Evolutionary conservation across 2,113 vertebrate species (phyloP).

Genomic region (Ciconia boyciana): DNA sequence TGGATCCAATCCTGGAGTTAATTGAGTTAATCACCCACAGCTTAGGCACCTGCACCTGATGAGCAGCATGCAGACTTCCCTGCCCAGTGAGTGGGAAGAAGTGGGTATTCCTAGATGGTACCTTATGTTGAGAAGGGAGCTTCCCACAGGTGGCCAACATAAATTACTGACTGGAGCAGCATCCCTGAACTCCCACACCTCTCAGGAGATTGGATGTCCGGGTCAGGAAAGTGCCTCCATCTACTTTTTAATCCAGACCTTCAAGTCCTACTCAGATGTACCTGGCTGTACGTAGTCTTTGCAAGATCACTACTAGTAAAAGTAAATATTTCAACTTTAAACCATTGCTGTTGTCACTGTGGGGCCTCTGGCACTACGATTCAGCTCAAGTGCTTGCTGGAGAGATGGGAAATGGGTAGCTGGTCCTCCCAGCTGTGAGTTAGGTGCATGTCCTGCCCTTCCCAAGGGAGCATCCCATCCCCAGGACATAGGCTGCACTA

Average conservation of each 20-base stretch:
- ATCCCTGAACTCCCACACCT: background rate
- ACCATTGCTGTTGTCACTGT: background rate
- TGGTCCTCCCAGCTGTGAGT: background rate
- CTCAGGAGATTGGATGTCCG: background rate
- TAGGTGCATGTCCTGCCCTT: background rate
- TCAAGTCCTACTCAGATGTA: background rate
- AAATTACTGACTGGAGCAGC: background rate
- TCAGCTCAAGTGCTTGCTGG: background rate
- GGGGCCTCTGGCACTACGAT: background rate
- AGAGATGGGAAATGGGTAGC: background rate
- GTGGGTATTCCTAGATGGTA: fast-evolving
- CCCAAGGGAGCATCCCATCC: background rate
- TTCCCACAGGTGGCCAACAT: background rate
- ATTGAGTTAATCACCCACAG: background rate
- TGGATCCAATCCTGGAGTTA: background rate
- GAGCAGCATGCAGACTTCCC: background rate
- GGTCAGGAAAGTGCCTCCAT: background rate
- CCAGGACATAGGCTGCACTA: background rate
- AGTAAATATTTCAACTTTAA: background rate
- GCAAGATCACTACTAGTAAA: background rate
- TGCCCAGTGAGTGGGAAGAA: background rate
- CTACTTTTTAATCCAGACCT: background rate
- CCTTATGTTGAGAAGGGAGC: background rate
- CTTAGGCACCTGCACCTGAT: background rate
- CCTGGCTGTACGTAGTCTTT: background rate